These are phyloP conservation scores for Melanargia galathea DNA, from an alignment of 2,888 invertebrate species.

Conservation along the genomic window DNA sequence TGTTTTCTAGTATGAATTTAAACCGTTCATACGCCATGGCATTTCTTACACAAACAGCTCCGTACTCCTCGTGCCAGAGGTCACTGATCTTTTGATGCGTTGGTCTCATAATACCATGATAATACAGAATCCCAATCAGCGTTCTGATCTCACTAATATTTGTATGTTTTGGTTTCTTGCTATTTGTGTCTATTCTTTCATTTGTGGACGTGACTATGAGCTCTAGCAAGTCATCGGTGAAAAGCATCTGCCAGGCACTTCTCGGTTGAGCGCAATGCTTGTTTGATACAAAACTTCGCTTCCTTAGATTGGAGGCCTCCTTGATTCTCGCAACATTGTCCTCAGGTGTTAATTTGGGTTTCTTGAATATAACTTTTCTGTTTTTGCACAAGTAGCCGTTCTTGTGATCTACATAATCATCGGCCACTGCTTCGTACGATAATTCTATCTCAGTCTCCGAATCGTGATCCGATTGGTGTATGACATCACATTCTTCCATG, in stretches of 20 bases:
- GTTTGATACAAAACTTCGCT: constrained; percentile 48
- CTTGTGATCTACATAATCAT: constrained; percentile 57
- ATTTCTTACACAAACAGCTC: constrained; percentile 58
- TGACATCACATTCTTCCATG: constrained; percentile 66
- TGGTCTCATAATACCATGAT: constrained; percentile 71
- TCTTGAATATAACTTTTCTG: constrained; percentile 55
- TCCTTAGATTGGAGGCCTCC: constrained; percentile 51
- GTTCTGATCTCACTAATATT: constrained; percentile 65
- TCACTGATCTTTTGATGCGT: constrained; percentile 65
- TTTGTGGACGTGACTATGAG: constrained; percentile 70
- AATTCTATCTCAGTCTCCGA: constrained; percentile 71
- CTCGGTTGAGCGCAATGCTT: constrained; percentile 58
- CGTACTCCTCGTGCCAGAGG: constrained; percentile 67
- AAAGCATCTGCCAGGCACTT: constrained; percentile 69
- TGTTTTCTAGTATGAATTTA: constrained; percentile 64
- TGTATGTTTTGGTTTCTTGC: constrained; percentile 48
- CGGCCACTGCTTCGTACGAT: constrained; percentile 51
- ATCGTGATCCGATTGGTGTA: constrained; percentile 70
- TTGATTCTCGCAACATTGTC: constrained; percentile 50
- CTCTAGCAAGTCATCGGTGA: constrained; percentile 70
- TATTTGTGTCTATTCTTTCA: constrained; percentile 57
- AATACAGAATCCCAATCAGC: constrained; percentile 71
- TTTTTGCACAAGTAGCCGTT: constrained; percentile 64
- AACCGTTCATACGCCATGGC: constrained; percentile 69
- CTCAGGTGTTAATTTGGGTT: constrained; percentile 51